phyloP scores from a whole-genome alignment of 2,888 invertebrate species.

The Callyntrura guangdongensis region DNA sequence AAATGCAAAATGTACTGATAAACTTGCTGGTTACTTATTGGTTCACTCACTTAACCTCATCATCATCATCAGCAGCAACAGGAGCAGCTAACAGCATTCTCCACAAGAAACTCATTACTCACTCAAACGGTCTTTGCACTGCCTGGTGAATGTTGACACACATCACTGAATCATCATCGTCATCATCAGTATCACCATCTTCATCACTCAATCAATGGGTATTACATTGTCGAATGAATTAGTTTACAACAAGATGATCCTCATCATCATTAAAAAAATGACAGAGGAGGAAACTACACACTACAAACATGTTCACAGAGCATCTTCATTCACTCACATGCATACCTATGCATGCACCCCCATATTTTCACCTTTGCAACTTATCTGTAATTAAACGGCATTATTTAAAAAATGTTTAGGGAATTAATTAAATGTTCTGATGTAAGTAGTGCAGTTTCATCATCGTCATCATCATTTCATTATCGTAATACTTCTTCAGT shows the following conservation, averaged over 20 bases:
- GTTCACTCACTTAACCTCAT: not conserved
- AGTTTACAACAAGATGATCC: not conserved
- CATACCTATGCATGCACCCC: not conserved
- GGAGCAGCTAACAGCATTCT: no score
- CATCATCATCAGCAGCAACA: not conserved
- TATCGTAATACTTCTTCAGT: no score
- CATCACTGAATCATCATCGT: not conserved
- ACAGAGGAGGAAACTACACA: not conserved
- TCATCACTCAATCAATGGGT: constrained; percentile 19
- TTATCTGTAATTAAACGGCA: not conserved
- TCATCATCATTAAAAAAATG: not conserved
- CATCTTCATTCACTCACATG: not conserved
- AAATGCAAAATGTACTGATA: constrained; percentile 28
- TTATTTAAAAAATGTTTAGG: not conserved
- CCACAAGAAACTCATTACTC: not conserved
- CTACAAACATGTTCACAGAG: not conserved
- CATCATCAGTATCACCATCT: not conserved
- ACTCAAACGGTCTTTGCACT: not conserved
- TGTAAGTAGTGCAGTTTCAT: no score
- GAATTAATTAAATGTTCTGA: not conserved
- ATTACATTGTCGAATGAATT: constrained; percentile 13
- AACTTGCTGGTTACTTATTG: constrained; percentile 30
- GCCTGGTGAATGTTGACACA: not conserved
- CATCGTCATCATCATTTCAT: no score
- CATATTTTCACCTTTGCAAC: not conserved